Evolutionary conservation across 2,888 invertebrate species (phyloP).

Genomic region (Dusona sp.): DNA sequence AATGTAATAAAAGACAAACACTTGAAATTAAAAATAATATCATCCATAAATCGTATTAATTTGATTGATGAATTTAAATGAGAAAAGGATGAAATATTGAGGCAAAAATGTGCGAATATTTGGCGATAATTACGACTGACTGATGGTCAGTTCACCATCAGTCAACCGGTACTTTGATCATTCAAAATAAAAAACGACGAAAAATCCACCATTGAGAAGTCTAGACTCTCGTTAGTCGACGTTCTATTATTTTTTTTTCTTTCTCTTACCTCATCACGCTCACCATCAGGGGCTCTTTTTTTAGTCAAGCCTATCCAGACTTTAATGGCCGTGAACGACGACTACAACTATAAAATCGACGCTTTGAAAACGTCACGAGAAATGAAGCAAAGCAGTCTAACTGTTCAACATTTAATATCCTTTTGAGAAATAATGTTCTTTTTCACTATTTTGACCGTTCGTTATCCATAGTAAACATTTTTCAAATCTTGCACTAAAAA

Average conservation of each 20-base stretch:
- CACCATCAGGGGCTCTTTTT: neutral
- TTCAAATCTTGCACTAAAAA: neutral
- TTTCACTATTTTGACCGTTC: neutral
- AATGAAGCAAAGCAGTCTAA: neutral
- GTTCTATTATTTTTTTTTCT: conserved; percentile 28
- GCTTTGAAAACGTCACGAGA: neutral
- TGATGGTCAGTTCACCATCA: neutral
- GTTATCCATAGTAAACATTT: neutral
- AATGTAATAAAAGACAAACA: neutral
- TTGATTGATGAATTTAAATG: neutral
- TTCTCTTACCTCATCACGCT: conserved; percentile 46
- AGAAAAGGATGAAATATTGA: neutral
- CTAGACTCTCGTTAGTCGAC: conserved; percentile 43
- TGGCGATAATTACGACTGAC: conserved; percentile 30
- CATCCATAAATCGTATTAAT: neutral
- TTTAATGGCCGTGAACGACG: conserved; percentile 1
- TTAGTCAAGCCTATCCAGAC: neutral
- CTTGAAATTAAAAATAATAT: neutral
- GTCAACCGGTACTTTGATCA: conserved; percentile 74
- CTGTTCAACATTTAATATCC: neutral
- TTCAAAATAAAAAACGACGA: conserved; percentile 22
- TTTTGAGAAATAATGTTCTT: neutral
- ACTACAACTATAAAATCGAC: neutral
- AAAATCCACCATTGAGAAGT: conserved; percentile 22
- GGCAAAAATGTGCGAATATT: neutral